Evolutionary conservation across 1,140 invertebrate species (phyloP), one percentile per base, ranked within the genome.

Genomic region (Drosophila tsacasi): DNA sequence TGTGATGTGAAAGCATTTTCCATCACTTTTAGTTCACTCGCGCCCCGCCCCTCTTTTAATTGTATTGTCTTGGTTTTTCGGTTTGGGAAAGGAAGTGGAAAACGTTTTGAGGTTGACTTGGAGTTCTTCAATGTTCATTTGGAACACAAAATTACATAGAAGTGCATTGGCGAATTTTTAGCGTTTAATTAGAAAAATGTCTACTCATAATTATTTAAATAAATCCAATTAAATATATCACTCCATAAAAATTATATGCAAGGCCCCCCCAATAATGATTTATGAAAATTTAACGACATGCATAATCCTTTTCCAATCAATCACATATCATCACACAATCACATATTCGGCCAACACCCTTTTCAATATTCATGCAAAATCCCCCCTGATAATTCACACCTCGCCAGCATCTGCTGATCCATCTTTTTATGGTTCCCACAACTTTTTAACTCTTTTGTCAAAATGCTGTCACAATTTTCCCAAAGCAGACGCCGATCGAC

Each of bases 361-460:
- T 19, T 63, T 35, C 19, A 55, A 63, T 59, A 64, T 59, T 40
- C 35, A 32, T 32, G 37, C 25, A 9, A 9, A 44, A 15, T 19
- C 17, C n/a, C 27, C n/a, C 39, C 21, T 44, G 15, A 44, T 54
- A 68, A 74, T 87, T 86, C 80, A 83, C 84, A 89, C 84, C 84
- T 83, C 44, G 30, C 40, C 63, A 67, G 68, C 79, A 86, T 83
- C 64, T 83, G 76, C 64, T 21, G 47, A 71, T 71, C 49, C 39
- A 44, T 73, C 67, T 58, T 65, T 44, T 39, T 46, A 42, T 39
- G 37, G 35, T 89, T 87, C 84, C 83, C 85, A 81, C 84, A 87
- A 90, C 81, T 84, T 90, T 87, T 89, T 84, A 87, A 87, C 83
- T 87, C 83, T 90, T 87, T 90, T 81, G 85, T 90, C 85, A 89